Conservation (phyloP, 2,113 vertebrate species). For the Nannospalax galili region DNA sequence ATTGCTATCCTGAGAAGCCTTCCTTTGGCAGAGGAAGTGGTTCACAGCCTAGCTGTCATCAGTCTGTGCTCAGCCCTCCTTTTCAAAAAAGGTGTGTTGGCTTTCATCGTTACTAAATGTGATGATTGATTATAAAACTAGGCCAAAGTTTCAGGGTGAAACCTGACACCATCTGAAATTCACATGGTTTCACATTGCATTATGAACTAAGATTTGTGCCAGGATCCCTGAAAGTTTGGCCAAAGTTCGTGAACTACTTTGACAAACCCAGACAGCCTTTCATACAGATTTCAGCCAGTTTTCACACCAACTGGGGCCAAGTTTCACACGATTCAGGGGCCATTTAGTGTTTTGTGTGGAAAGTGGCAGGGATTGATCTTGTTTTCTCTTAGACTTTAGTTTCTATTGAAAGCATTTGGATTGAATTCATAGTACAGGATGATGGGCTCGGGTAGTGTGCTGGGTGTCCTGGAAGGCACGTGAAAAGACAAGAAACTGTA, state of each 20-base stretch:
- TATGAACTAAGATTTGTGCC: slow-evolving; percentile 73
- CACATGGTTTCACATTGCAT: slow-evolving; percentile 80
- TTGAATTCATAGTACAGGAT: neutral
- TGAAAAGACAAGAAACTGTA: neutral
- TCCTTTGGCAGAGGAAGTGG: slow-evolving; percentile 68
- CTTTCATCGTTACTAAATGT: slow-evolving; percentile 78
- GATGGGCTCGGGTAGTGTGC: neutral
- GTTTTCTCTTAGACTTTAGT: slow-evolving; percentile 35
- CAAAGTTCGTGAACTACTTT: slow-evolving; percentile 80
- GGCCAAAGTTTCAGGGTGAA: slow-evolving; percentile 76
- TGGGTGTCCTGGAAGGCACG: neutral
- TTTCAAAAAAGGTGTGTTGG: slow-evolving; percentile 80
- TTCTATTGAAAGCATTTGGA: slow-evolving; percentile 38
- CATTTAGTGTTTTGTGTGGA: slow-evolving; percentile 59
- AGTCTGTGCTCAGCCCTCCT: slow-evolving; percentile 23
- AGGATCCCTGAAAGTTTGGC: slow-evolving; percentile 68
- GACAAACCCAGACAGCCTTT: slow-evolving; percentile 73
- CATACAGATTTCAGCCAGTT: slow-evolving; percentile 70
- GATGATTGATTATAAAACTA: slow-evolving; percentile 77
- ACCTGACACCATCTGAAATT: slow-evolving; percentile 76
- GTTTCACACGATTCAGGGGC: slow-evolving; percentile 39
- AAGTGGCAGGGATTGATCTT: slow-evolving; percentile 49
- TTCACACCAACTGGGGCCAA: slow-evolving; percentile 69
- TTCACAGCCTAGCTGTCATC: slow-evolving; percentile 75
- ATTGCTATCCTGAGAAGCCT: slow-evolving; percentile 59